phyloP scores from a whole-genome alignment of 2,888 invertebrate species.

The Polyommatus icarus region DNA sequence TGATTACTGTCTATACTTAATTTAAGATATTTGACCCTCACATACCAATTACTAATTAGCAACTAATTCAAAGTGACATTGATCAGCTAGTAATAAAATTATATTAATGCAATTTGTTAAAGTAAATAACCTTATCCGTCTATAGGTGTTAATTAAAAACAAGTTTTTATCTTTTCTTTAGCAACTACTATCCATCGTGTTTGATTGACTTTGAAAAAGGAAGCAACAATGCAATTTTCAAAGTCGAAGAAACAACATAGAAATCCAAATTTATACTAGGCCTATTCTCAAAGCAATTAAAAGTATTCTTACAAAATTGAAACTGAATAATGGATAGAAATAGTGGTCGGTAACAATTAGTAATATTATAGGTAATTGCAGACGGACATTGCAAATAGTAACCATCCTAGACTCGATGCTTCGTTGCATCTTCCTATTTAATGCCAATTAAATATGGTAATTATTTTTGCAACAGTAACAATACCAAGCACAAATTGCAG shows the following conservation, averaged over 20 bases:
- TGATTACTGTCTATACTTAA: neutral
- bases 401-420: slow-evolving; percentile 33
- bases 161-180: neutral
- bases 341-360: neutral
- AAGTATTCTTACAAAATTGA: neutral
- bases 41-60: slow-evolving; percentile 10
- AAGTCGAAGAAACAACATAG: neutral
- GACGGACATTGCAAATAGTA: slow-evolving; percentile 35
- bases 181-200: neutral
- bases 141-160: slow-evolving; percentile 6
- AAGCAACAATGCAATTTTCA: neutral
- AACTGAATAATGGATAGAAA: neutral
- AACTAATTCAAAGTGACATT: neutral
- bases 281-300: neutral
- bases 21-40: neutral
- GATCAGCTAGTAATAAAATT: slow-evolving; percentile 1
- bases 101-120: slow-evolving; percentile 1
- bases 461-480: slow-evolving; percentile 19
- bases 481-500: neutral
- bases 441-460: slow-evolving; percentile 30
- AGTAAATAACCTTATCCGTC: neutral
- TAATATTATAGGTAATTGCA: slow-evolving; percentile 31
- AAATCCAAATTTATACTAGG: neutral
- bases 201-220: neutral
- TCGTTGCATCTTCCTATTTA: slow-evolving; percentile 29